These are phyloP conservation scores for Oxyteleia sp. DNA, from an alignment of 2,888 invertebrate genomes.

Conservation along the genomic window DNA sequence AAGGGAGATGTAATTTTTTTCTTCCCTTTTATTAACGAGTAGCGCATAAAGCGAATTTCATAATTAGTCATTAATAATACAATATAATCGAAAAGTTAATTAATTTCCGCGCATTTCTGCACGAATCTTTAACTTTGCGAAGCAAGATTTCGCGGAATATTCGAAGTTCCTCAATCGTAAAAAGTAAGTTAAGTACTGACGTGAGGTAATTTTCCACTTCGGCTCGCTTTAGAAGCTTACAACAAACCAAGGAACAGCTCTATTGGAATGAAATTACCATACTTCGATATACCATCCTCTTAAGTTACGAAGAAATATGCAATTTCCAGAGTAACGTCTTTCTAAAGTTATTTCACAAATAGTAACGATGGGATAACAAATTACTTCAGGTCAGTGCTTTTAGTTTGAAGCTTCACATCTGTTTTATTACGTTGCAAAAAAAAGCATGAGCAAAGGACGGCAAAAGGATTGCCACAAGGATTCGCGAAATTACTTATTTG, in stretches of 20 bases:
- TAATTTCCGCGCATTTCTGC: conserved; percentile 59
- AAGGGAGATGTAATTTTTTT: neutral
- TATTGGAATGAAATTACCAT: conserved; percentile 75
- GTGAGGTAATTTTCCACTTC: conserved; percentile 75
- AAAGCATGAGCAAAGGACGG: conserved; percentile 46
- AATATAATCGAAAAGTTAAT: conserved; percentile 65
- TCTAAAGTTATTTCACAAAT: conserved; percentile 74
- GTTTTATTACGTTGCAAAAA: conserved; percentile 62
- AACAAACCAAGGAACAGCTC: conserved; percentile 75
- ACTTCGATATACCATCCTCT: conserved; percentile 75
- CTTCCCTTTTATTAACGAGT: neutral
- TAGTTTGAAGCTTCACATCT: conserved; percentile 66
- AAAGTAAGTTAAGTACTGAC: conserved; percentile 74
- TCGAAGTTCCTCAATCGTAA: conserved; percentile 71
- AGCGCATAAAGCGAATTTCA: conserved; percentile 5
- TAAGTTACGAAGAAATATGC: conserved; percentile 73
- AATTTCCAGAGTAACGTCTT: conserved; percentile 74
- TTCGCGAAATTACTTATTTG: conserved; percentile 60
- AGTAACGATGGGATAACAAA: conserved; percentile 74
- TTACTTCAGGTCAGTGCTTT: conserved; percentile 74
- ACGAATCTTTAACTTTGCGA: conserved; percentile 51
- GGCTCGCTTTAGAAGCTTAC: conserved; percentile 74
- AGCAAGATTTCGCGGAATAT: conserved; percentile 63
- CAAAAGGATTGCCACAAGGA: conserved; percentile 59
- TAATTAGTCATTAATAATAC: conserved; percentile 49